Base-by-base conservation (phyloP, 2,797 vertebrate species). In the Premnoplex brunnescens region DNA sequence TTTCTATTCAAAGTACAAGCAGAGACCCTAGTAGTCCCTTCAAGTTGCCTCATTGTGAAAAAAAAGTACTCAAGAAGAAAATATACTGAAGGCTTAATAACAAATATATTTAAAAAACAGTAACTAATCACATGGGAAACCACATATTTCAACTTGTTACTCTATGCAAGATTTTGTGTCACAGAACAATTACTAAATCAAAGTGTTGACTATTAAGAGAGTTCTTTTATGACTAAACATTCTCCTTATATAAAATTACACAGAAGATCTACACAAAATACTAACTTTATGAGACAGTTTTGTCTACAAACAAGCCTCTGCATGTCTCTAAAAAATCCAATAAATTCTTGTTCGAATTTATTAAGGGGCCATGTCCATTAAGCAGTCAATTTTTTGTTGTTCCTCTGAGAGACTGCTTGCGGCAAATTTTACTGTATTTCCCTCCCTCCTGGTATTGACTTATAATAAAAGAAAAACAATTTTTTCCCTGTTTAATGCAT, bases 381-480 rank as follows among this genome's bases (percentile, higher is more conserved):
- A 83, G 46, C 36, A 83, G 77, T 90, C 74, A 85, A 37, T 93
- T 77, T 86, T 87, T 87, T 96, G 32, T 46, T 91, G 43, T 60
- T 89, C 56, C 67, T 67, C 32, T 66, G 44, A 85, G 73, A 94
- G 32, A 94, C 51, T 79, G 73, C 79, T 95, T 93, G 91, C 10
- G 8, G 91, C 75, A 93, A 78, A 67, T 85, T 91, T 92, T 88
- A 82, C 81, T 84, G 68, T 92, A 91, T 89, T 97, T 93, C 83
- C 74, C 97, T 95, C 82, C 79, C 85, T 94, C 49, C 46, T 88
- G 44, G 67, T 94, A 95, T 60, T 94, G 94, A 95, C 83, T 91
- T 95, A 86, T 51, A 95, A 96, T 85, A 97, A 93, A 96, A 95
- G 78, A 78, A 95, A 96, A 97, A 91, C 24, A 84, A 91, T 95